Evolutionary conservation across 2,113 vertebrate species (phyloP).

Genomic region (Alouatta palliata): DNA sequence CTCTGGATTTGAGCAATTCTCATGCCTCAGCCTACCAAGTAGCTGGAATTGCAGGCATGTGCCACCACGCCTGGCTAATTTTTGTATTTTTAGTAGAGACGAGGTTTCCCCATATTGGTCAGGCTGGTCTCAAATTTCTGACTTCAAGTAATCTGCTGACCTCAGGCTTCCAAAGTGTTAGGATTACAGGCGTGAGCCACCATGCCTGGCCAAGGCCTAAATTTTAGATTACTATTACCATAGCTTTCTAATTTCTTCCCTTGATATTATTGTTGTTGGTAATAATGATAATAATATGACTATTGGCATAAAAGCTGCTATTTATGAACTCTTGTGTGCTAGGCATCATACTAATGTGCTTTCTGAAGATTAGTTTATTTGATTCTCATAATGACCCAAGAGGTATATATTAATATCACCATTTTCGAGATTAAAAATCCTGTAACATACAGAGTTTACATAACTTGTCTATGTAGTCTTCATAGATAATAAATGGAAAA

Average conservation of each 20-base stretch:
- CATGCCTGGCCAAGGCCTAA: neutral
- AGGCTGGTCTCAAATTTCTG: too few species aligned
- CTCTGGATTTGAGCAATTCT: too few species aligned
- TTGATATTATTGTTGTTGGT: neutral
- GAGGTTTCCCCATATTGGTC: too few species aligned
- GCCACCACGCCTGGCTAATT: too few species aligned
- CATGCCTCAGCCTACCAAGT: too few species aligned
- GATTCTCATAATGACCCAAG: neutral
- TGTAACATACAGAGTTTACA: neutral
- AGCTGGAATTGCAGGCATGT: too few species aligned
- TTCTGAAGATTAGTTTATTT: neutral
- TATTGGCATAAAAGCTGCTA: neutral
- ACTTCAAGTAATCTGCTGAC: too few species aligned
- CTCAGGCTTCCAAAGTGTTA: too few species aligned
- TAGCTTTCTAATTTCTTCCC: neutral
- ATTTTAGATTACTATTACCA: neutral
- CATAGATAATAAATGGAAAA: neutral
- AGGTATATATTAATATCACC: neutral
- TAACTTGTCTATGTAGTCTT: neutral
- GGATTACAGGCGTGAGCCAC: too few species aligned
- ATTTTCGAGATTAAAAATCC: constrained; percentile 24
- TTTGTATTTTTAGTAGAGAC: too few species aligned
- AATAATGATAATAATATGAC: constrained; percentile 10
- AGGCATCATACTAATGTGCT: neutral
- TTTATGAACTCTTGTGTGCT: neutral